Evolutionary conservation across 2,888 invertebrate species (phyloP).

Genomic region (Orchestes rusci): DNA sequence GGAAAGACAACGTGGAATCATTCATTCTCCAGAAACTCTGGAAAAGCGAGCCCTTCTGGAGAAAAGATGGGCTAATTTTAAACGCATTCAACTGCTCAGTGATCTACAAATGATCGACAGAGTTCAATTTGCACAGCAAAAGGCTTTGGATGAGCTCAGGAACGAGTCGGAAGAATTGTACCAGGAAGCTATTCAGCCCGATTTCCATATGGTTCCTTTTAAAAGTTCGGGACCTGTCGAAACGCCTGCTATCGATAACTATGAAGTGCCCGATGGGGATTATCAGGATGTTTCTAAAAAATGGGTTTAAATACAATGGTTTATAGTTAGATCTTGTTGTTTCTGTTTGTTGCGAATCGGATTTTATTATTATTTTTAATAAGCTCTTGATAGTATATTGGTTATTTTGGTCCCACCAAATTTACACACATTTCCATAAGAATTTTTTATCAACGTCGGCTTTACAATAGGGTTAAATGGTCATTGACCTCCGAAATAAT

Average conservation of each 20-base stretch:
- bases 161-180: constrained; percentile 81
- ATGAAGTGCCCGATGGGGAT: constrained; percentile 83
- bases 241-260: constrained; percentile 77
- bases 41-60: constrained; percentile 59
- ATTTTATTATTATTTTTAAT: too few relatives aligned
- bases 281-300: constrained; percentile 75
- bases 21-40: constrained; percentile 50
- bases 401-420: too few relatives aligned
- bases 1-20: constrained; percentile 46
- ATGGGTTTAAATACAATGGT: constrained; percentile 49
- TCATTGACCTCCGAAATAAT: too few relatives aligned
- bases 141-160: constrained; percentile 72
- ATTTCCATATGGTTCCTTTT: constrained; percentile 63
- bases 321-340: too few relatives aligned
- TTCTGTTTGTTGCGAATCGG: too few relatives aligned
- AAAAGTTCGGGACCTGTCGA: constrained; percentile 65
- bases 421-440: too few relatives aligned
- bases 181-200: constrained; percentile 76
- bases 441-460: too few relatives aligned
- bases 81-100: constrained; percentile 53
- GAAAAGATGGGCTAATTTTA: constrained; percentile 73
- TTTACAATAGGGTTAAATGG: too few relatives aligned
- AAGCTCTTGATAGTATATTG: too few relatives aligned
- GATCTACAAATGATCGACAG: constrained; percentile 65
- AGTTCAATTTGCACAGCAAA: constrained; percentile 61